Evolutionary conservation across 2,888 invertebrate genomes (phyloP).

Genomic region (Odontothrips loti): DNA sequence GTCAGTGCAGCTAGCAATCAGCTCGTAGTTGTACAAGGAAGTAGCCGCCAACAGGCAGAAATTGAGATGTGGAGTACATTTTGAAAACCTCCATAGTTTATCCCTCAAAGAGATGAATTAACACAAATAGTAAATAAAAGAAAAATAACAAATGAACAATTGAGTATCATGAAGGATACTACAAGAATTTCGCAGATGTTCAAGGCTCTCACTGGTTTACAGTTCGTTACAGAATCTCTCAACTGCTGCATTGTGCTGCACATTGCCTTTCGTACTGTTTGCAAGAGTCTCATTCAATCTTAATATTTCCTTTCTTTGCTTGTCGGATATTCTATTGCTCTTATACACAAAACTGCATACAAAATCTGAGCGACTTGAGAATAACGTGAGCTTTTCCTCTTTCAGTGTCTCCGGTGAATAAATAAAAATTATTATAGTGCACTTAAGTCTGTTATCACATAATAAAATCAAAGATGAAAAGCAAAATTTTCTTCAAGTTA

Average conservation of each 20-base stretch:
- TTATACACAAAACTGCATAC: constrained; percentile 3
- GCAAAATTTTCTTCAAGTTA: neutral
- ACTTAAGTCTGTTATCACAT: constrained; percentile 18
- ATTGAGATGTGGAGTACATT: constrained; percentile 13
- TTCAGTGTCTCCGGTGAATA: neutral
- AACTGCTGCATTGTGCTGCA: neutral
- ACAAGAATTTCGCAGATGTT: neutral
- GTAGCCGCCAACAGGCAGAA: constrained; percentile 25
- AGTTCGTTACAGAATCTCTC: neutral
- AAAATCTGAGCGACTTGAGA: constrained; percentile 26
- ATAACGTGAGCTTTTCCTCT: constrained; percentile 14
- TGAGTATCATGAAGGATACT: neutral
- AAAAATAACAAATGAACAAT: neutral
- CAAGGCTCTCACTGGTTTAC: neutral
- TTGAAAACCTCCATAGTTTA: constrained; percentile 17
- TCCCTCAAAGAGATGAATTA: constrained; percentile 17
- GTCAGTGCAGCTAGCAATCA: constrained; percentile 26
- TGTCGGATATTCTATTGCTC: constrained; percentile 5
- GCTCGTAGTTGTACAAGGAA: constrained; percentile 24
- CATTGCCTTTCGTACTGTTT: constrained; percentile 16
- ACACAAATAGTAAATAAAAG: neutral
- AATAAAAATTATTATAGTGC: neutral
- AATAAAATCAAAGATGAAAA: neutral
- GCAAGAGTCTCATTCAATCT: neutral
- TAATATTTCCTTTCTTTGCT: neutral